Evolutionary conservation across 2,797 vertebrate genomes (phyloP).

Genomic region (Eutrigla gurnardus): DNA sequence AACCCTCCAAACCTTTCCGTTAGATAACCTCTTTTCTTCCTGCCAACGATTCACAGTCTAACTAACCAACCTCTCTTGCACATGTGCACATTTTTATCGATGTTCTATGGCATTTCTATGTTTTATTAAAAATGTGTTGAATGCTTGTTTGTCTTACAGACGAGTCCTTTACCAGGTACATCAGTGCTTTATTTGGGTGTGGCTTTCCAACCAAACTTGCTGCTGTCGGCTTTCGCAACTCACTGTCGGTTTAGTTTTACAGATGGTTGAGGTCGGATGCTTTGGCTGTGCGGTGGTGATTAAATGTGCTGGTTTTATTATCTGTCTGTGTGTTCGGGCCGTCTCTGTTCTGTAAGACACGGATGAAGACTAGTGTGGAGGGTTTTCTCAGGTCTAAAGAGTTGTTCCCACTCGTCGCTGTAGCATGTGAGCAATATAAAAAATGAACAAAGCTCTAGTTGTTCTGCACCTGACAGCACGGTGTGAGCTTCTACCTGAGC

Average conservation of each 20-base stretch:
- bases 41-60: constrained; percentile 48
- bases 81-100: constrained; percentile 43
- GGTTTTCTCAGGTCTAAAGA: constrained; percentile 29
- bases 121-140: constrained; percentile 58
- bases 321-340: constrained; percentile 42
- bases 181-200: constrained; percentile 62
- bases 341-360: constrained; percentile 34
- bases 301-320: constrained; percentile 11
- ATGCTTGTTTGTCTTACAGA: constrained; percentile 74
- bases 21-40: constrained; percentile 67
- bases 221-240: constrained; percentile 54
- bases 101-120: constrained; percentile 30
- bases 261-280: constrained; percentile 38
- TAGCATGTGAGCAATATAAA: constrained; percentile 48
- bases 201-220: constrained; percentile 57
- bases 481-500: constrained; percentile 44
- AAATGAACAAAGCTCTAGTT: constrained; percentile 9
- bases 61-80: constrained; percentile 61
- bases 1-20: constrained; percentile 48
- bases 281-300: constrained; percentile 64
- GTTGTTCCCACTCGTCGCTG: not conserved
- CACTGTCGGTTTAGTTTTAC: constrained; percentile 45
- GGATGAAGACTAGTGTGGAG: constrained; percentile 10
- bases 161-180: constrained; percentile 77
- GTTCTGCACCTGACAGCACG: constrained; percentile 23